phyloP scores from a whole-genome alignment of 1,140 invertebrate genomes.

The Hylyphantes graminicola region DNA sequence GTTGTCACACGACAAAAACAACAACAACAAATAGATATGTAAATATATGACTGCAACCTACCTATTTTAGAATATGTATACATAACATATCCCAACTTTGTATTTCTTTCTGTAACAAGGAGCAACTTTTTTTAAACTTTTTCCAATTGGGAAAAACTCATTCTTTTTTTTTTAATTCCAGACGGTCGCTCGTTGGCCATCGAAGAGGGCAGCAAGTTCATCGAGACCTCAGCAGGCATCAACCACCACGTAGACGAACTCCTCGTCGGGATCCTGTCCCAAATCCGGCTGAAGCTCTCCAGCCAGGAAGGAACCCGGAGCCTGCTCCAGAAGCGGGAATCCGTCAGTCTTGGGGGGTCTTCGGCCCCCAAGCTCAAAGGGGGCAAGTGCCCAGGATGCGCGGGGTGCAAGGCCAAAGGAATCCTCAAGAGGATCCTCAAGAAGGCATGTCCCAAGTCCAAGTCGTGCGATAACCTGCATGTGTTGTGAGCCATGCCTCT shows the following conservation, averaged over 20 bases:
- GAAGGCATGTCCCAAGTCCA: slow-evolving; percentile 65
- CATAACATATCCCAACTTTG: too few relatives aligned
- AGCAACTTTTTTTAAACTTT: too few relatives aligned
- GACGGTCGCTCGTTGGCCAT: slow-evolving; percentile 78
- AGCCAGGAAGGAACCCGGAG: slow-evolving; percentile 12
- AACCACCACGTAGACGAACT: slow-evolving; percentile 86
- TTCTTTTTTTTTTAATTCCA: slow-evolving; percentile 65
- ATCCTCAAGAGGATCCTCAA: slow-evolving; percentile 65
- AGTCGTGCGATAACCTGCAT: slow-evolving; percentile 68
- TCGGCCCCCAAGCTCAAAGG: slow-evolving; percentile 10
- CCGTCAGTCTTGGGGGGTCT: slow-evolving; percentile 43
- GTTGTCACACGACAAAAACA: too few relatives aligned
- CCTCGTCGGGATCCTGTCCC: slow-evolving; percentile 79
- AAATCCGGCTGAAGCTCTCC: slow-evolving; percentile 68
- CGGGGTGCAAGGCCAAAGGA: slow-evolving; percentile 63
- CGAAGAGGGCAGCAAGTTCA: slow-evolving; percentile 81
- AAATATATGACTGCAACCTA: too few relatives aligned
- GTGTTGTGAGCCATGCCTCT: slow-evolving; percentile 63
- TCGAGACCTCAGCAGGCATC: slow-evolving; percentile 83
- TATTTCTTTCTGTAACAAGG: too few relatives aligned
- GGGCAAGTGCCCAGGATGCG: slow-evolving; percentile 63
- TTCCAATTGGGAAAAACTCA: background rate
- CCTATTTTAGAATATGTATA: too few relatives aligned
- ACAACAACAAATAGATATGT: too few relatives aligned
- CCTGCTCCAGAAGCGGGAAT: slow-evolving; percentile 52